Evolutionary conservation across 2,888 invertebrate species (phyloP).

Genomic region (Protodeltote pygarga): DNA sequence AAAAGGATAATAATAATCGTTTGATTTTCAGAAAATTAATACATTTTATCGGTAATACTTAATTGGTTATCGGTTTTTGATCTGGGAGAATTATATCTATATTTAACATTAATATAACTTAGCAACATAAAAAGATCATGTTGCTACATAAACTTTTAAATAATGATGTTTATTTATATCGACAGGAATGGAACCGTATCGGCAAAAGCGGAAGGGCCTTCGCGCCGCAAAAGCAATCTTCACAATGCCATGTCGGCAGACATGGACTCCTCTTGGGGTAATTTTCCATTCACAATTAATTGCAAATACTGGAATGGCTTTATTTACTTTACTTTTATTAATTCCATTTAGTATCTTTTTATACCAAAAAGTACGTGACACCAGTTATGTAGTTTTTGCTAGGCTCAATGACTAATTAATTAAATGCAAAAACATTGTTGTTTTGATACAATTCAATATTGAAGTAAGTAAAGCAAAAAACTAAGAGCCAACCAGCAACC

Average conservation of each 20-base stretch:
- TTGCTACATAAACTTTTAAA: conserved; percentile 16
- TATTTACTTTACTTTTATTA: conserved; percentile 19
- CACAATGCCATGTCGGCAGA: conserved; percentile 87
- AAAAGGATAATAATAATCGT: too few species aligned
- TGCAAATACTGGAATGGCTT: conserved; percentile 8
- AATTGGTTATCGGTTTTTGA: too few species aligned
- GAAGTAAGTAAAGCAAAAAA: neutral
- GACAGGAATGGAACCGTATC: conserved; percentile 82
- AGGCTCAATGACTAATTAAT: conserved; percentile 5
- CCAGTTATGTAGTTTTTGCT: neutral
- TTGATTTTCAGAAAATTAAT: too few species aligned
- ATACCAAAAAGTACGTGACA: conserved; percentile 3
- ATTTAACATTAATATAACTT: conserved; percentile 2
- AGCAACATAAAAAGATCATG: too few species aligned
- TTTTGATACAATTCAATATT: too few species aligned
- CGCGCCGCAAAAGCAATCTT: conserved; percentile 90
- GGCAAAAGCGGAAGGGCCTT: conserved; percentile 89
- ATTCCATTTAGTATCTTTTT: conserved; percentile 13
- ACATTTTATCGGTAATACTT: too few species aligned
- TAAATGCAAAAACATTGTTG: neutral
- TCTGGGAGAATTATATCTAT: too few species aligned
- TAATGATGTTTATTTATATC: conserved; percentile 24
- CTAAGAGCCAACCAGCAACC: conserved; percentile 21
- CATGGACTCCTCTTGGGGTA: conserved; percentile 82
- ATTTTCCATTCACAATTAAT: conserved; percentile 39